Base-by-base conservation (phyloP, 1,140 invertebrate genomes). In the Euura saliciscinereae region DNA sequence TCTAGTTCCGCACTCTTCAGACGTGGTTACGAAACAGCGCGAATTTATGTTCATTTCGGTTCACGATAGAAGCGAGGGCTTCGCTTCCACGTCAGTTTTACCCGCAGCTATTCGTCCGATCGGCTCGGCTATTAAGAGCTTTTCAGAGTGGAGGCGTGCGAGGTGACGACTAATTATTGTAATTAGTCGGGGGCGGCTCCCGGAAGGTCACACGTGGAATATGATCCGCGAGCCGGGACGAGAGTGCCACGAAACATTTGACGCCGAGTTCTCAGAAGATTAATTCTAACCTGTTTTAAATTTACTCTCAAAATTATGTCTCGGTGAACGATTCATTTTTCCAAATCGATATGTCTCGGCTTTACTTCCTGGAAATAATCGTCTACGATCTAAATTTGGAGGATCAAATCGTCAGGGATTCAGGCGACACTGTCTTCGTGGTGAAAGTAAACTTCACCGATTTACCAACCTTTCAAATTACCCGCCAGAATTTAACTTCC, bases 361-460 rank as follows among this genome's bases (percentile, higher is more conserved):
- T 73, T 65, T 70, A 69, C 66, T 65, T 73, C 45, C 28, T 73
- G 5, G 45, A 73, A 6, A 45, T 66, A 13, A 69, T 73, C 66
- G 59, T 73, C 10, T 44, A n/a, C 51, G 51, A 59, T 59, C 51
- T 59, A 4, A 59, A 59, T 59, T 59, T 59, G 51, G 51, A 59
- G 3, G 51, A 59, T 59, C 51, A 11, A 46, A 69, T 77, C 13
- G 51, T 71, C 2, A 59, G 65, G 13, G 75, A 76, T 68, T 70
- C 72, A 1, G 75, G 68, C 5, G 68, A 67, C 6, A 71, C 71
- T n/a, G 28, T 28, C 11, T 73, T 73, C 59, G 8, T 59, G 2
- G 71, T 77, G 44, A 74, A 71, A 71, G 67, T 74, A 8, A 43
- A 73, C 67, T 71, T 77, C n/a, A 45, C 71, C 44, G 59, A 72